Evolutionary conservation across 2,888 invertebrate species (phyloP).

Genomic region (Drosophila flavopinicola): DNA sequence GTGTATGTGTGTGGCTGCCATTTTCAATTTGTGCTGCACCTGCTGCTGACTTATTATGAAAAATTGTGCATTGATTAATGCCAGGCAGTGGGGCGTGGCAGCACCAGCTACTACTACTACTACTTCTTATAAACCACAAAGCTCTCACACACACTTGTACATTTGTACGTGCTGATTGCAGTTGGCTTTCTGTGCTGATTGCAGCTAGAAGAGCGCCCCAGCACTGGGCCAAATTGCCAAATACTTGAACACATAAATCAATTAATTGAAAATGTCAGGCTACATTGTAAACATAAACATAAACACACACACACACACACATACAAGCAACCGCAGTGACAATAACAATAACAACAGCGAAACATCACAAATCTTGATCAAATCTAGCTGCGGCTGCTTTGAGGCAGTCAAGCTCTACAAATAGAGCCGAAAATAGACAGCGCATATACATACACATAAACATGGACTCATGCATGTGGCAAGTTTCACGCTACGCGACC

Average conservation of each 20-base stretch:
- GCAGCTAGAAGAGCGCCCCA: constrained; percentile 9
- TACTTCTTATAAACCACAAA: constrained; percentile 15
- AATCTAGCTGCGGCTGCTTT: constrained; percentile 14
- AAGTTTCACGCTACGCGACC: constrained; percentile 40
- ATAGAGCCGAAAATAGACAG: constrained; percentile 36
- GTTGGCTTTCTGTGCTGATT: constrained; percentile 25
- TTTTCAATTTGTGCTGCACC: constrained; percentile 55
- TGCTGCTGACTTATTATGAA: constrained; percentile 72
- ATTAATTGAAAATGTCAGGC: constrained; percentile 72
- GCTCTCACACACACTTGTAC: neutral
- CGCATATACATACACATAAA: constrained; percentile 4
- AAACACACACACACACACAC: constrained; percentile 17
- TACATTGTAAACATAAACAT: constrained; percentile 66
- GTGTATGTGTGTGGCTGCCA: constrained; percentile 12
- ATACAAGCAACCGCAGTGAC: constrained; percentile 6
- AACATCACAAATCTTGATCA: constrained; percentile 56
- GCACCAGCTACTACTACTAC: no score
- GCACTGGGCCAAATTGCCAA: constrained; percentile 38
- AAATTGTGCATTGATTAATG: constrained; percentile 69
- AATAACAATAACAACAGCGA: constrained; percentile 18
- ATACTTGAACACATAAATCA: constrained; percentile 66
- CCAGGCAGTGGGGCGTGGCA: constrained; percentile 35
- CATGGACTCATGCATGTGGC: constrained; percentile 10
- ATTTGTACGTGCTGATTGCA: constrained; percentile 53
- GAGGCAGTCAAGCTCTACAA: constrained; percentile 10